Evolutionary conservation across 2,888 invertebrate genomes (phyloP).

Genomic region (Xestia ashworthii): DNA sequence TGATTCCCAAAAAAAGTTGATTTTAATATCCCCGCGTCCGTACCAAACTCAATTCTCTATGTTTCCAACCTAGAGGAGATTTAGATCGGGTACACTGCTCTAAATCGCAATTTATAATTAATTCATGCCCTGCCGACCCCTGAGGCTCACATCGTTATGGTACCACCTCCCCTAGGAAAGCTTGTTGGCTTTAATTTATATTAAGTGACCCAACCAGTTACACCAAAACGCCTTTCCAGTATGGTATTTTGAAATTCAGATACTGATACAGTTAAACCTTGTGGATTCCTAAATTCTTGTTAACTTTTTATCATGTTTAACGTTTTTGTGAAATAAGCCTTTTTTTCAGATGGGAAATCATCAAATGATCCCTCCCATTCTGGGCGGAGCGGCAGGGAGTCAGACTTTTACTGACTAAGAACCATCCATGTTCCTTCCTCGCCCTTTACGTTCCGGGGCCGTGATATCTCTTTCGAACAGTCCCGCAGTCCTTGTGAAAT

Average conservation of each 20-base stretch:
- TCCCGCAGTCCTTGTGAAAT: no score
- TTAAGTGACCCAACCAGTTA: conserved; percentile 59
- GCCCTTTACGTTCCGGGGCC: no score
- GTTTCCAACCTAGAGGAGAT: conserved; percentile 58
- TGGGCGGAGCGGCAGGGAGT: no score
- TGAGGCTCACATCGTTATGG: conserved; percentile 65
- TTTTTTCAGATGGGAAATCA: no score
- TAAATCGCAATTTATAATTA: conserved; percentile 71
- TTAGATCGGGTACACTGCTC: conserved; percentile 62
- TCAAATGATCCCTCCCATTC: no score
- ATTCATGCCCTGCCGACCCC: conserved; percentile 65
- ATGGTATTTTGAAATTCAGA: conserved; percentile 26
- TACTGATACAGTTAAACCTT: neutral
- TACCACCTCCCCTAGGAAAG: conserved; percentile 68
- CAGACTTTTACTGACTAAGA: no score
- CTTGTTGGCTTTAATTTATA: conserved; percentile 77
- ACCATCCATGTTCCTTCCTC: no score
- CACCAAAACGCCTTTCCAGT: conserved; percentile 61
- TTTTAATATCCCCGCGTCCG: neutral
- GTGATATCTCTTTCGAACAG: no score
- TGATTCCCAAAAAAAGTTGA: neutral
- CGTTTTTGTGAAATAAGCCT: no score
- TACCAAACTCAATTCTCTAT: conserved; percentile 25
- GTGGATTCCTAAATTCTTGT: no score
- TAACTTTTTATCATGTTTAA: no score